Percentiles rank a stretch among this genome's conserved stretches.
Evolutionary conservation across 2,797 vertebrate species (phyloP).

Genomic region (Eutrigla gurnardus): DNA sequence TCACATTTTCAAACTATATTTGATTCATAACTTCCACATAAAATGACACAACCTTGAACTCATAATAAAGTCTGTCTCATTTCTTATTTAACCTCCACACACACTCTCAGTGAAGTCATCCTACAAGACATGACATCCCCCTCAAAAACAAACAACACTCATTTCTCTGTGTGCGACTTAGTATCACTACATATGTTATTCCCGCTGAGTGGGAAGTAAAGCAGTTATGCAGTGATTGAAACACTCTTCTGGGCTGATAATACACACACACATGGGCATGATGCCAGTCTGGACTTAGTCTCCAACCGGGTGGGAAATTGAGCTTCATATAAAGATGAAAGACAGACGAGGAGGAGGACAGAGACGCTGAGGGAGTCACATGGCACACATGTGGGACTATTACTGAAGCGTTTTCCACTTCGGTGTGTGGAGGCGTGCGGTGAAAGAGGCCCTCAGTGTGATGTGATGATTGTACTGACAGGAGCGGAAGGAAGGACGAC

Average conservation of each 20-base stretch:
- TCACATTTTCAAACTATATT: not conserved
- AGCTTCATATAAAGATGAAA: constrained; percentile 58
- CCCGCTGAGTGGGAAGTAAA: constrained; percentile 10
- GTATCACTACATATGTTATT: constrained; percentile 28
- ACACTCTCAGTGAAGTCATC: constrained; percentile 14
- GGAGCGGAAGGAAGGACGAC: not conserved
- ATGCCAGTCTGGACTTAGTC: constrained; percentile 23
- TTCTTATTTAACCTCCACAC: constrained; percentile 21
- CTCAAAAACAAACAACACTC: not conserved
- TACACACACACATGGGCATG: not conserved
- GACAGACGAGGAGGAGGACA: not conserved
- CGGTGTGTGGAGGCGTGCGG: constrained; percentile 10
- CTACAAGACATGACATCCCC: not conserved
- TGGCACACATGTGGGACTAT: constrained; percentile 22
- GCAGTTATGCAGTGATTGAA: constrained; percentile 51
- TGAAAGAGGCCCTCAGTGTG: not conserved
- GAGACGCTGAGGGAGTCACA: not conserved
- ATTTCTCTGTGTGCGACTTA: constrained; percentile 7
- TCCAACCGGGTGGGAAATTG: constrained; percentile 37
- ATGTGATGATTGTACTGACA: constrained; percentile 5
- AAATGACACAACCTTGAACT: constrained; percentile 13
- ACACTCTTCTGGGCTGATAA: constrained; percentile 37
- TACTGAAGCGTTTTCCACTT: constrained; percentile 24
- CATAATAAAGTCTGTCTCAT: not conserved
- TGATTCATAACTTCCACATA: not conserved